Evolutionary conservation across 2,888 invertebrate genomes (phyloP).

Genomic region (Drosophila mulleri): DNA sequence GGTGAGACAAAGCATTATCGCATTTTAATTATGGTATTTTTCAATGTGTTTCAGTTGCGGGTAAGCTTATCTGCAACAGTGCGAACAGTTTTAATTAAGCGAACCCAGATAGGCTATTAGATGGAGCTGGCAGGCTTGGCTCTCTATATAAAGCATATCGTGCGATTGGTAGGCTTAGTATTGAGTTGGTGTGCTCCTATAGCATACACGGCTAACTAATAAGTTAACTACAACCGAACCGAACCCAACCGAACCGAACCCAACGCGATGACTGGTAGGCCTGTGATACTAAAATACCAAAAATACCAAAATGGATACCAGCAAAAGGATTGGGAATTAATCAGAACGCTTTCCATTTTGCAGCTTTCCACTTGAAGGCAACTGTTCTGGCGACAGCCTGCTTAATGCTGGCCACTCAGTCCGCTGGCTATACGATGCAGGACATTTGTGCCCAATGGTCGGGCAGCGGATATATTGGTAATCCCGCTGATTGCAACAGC

Average conservation of each 20-base stretch:
- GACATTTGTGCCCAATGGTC: slow-evolving; percentile 64
- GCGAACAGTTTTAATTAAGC: slow-evolving; percentile 68
- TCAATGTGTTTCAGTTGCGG: slow-evolving; percentile 33
- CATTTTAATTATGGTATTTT: slow-evolving; percentile 64
- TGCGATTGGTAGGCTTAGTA: slow-evolving; percentile 38
- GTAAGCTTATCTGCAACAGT: slow-evolving; percentile 60
- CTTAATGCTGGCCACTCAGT: slow-evolving; percentile 43
- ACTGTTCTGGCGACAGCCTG: slow-evolving; percentile 39
- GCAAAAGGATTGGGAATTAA: not conserved
- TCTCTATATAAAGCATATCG: slow-evolving; percentile 60
- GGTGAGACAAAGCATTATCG: slow-evolving; percentile 39
- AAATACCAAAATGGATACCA: slow-evolving; percentile 27
- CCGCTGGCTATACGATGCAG: slow-evolving; percentile 62
- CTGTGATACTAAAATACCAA: not conserved
- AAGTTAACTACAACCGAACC: slow-evolving; percentile 22
- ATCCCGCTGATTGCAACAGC: slow-evolving; percentile 69
- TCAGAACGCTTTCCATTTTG: not conserved
- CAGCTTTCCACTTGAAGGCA: slow-evolving; percentile 54
- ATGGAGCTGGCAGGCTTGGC: slow-evolving; percentile 22
- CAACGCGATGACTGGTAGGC: slow-evolving; percentile 48
- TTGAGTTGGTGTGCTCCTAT: slow-evolving; percentile 40
- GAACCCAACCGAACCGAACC: slow-evolving; percentile 28
- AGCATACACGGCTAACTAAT: slow-evolving; percentile 50
- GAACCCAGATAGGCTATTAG: slow-evolving; percentile 49
- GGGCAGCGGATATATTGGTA: slow-evolving; percentile 68